phyloP scores from a whole-genome alignment of 2,888 invertebrate genomes.

The Rotaria magnacalcarata region DNA sequence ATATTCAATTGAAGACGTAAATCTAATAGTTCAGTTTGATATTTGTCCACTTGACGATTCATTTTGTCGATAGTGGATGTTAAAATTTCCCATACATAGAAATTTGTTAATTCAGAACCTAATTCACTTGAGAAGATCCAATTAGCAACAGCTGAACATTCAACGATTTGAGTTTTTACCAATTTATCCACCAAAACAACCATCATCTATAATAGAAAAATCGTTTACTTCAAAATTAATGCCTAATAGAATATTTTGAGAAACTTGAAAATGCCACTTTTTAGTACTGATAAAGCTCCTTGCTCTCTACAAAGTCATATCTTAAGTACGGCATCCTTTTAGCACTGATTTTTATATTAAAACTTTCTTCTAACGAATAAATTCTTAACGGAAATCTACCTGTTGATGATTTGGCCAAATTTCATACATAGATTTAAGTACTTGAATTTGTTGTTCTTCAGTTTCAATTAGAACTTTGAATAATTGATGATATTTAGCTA shows the following conservation, averaged over 20 bases:
- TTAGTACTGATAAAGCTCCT: too few relatives aligned
- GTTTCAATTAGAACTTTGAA: conserved; percentile 70
- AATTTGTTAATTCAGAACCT: conserved; percentile 80
- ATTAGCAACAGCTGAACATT: conserved; percentile 90
- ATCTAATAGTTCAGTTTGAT: conserved; percentile 31
- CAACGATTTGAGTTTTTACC: conserved; percentile 90
- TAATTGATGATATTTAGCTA: conserved; percentile 75
- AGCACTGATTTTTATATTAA: too few relatives aligned
- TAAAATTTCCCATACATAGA: conserved; percentile 63
- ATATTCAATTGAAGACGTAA: conserved; percentile 35
- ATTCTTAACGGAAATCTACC: background rate
- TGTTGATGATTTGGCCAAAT: conserved; percentile 90
- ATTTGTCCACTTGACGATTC: conserved; percentile 48
- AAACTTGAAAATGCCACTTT: too few relatives aligned
- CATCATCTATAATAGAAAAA: conserved; percentile 68
- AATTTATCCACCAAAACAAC: conserved; percentile 90
- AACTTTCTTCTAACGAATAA: background rate
- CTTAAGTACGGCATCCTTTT: too few relatives aligned
- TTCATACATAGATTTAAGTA: conserved; percentile 83
- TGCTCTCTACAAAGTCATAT: too few relatives aligned
- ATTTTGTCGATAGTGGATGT: conserved; percentile 47
- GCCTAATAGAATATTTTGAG: too few relatives aligned
- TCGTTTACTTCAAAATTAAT: too few relatives aligned
- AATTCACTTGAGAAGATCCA: conserved; percentile 95
- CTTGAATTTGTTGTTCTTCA: conserved; percentile 89